Evolutionary conservation across 2,797 vertebrate genomes (phyloP).

Genomic region (Esox lucius): DNA sequence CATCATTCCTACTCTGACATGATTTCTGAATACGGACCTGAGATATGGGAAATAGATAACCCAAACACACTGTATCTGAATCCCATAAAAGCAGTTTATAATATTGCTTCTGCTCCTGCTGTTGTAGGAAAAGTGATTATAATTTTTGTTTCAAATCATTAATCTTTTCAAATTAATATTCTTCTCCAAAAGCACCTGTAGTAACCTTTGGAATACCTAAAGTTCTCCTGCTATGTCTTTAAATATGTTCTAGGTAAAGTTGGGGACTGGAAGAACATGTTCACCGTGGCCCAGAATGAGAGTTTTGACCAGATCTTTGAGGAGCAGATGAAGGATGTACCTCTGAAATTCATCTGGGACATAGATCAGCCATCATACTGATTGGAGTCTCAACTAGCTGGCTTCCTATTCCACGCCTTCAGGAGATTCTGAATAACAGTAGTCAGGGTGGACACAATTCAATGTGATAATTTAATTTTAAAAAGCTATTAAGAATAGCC

Average conservation of each 20-base stretch:
- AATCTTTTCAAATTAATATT: no score
- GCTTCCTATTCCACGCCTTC: not conserved
- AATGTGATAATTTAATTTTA: no score
- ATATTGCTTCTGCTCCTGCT: not conserved
- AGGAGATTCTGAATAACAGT: no score
- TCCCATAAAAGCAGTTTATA: not conserved
- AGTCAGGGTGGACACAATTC: no score
- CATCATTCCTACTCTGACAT: not conserved
- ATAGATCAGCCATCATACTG: conserved; percentile 3
- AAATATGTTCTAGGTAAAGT: conserved; percentile 54
- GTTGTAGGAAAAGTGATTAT: conserved; percentile 41
- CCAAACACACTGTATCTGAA: not conserved
- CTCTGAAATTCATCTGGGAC: conserved; percentile 59
- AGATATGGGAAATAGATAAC: not conserved
- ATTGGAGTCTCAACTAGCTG: not conserved
- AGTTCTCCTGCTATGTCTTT: no score
- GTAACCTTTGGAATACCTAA: no score
- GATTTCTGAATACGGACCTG: not conserved
- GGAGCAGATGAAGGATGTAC: conserved; percentile 52
- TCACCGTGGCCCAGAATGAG: conserved; percentile 58
- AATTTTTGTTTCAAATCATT: no score
- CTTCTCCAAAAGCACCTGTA: no score
- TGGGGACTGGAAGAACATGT: conserved; percentile 67
- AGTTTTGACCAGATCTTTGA: conserved; percentile 52
- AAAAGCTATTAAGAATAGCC: no score